Evolutionary conservation across 2,888 invertebrate genomes (phyloP), one percentile per base, ranked within the genome.

Genomic region (Steinernema carpocapsae): DNA sequence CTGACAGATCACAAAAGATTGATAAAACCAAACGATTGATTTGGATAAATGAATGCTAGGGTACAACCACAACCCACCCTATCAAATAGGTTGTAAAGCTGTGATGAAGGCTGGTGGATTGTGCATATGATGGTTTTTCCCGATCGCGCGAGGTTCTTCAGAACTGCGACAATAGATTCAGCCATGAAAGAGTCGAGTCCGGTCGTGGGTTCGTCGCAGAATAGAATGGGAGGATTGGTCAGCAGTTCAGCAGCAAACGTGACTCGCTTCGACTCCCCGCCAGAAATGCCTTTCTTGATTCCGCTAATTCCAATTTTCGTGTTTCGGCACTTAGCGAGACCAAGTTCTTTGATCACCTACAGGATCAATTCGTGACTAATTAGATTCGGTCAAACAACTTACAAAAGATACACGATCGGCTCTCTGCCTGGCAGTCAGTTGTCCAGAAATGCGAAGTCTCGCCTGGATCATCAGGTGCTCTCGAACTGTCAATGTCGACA

Each of bases 191-290:
- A 95, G 88, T 97, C 97, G 74, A 97, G 90, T 0, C 97, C 86
- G 77, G 95, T 95, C 0, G 97, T 97, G 0, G 97, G 97, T 86
- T 97, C 97, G 86, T 97, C 97, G 88, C 96, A 96, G 88, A 97
- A 94, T 91, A 97, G 92, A 56, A 97, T 90, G 0, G 94, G 93
- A 0, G 97, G 97, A 90, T 97, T 94, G 0, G 95, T 96, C 59
- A 86, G 76, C 17, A 86, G 73, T 64, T 97, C 97, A n/a, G 95
- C 93, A 22, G 97, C 97, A 88, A 99, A 96, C 0, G 96, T 93
- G 26, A 87, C 76, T 56, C 87, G 82, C 24, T 85, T 79, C 45
- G 82, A 80, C 75, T 87, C 87, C 14, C 97, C 97, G 0, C 97
- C 97, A 14, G 48, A 48, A 48, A 48, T 48, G 17, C 48, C 48